Base-by-base conservation (phyloP, 2,888 invertebrate species). In the Dasypolia templi region DNA sequence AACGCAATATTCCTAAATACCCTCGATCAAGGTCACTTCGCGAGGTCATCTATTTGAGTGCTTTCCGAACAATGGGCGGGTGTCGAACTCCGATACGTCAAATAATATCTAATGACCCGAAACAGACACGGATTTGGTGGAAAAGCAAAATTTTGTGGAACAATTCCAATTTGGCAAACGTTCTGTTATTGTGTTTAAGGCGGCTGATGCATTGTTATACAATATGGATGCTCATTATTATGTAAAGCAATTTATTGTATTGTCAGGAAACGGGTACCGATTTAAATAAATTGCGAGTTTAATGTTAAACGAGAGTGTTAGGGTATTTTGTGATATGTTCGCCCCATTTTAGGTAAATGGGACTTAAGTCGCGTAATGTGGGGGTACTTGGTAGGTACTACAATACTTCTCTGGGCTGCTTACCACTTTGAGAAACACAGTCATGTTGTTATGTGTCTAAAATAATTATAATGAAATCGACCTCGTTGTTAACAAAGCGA, bases 81-180 rank as follows among this genome's bases (percentile, higher is more conserved):
- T 77, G 67, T 77, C 64, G 80, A 80, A 78, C 82, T 81, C 73
- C 58, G 29, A 59, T 75, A 79, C 79, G 79, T 83, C 83, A 68
- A 81, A 77, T 77, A 58, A 42, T 80, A 67, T 70, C 72, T 81
- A 84, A 84, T 78, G 81, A 83, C 70, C 72, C 72, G 66, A 84
- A 53, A 67, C 66, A 81, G 76, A 80, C 81, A 75, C 42, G 74
- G 66, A 77, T 81, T 77, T 77, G 66, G 75, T 78, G 75, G 68
- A 78, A 81, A 78, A 80, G 67, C 67, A 71, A 59, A 72, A 73
- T 68, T 81, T 81, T 51, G 72, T 83, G 83, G 83, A 84, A 79
- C 82, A 66, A 61, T 79, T 83, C 84, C 84, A 83, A 81, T 72
- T 83, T 81, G 84, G 84, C 83, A 73, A 63, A 35, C 64, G 55